Base-by-base conservation (phyloP, 1,140 invertebrate species). In the Penaeus indicus region DNA sequence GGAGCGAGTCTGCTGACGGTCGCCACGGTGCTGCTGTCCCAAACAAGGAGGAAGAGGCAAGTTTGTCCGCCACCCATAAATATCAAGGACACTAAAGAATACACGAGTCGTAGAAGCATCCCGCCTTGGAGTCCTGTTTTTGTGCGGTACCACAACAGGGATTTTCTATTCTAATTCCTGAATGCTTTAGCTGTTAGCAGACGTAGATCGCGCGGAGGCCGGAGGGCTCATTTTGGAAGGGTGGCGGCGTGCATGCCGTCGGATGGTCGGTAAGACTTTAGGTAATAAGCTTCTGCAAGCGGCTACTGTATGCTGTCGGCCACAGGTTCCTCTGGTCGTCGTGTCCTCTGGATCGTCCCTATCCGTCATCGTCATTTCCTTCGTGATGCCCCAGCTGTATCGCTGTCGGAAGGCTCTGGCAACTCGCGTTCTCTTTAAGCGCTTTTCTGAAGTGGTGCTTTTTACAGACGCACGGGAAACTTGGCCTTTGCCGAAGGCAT, bases 21-120 rank as follows among this genome's bases (percentile, higher is more conserved):
- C 38, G 84, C 69, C n/a, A 85, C 78, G 85, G 22, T 27, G 86
- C 83, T 7, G 84, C 47, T 8, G 85, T 77, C 0, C 88, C 88
- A 64, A 89, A 91, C 85, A 91, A 85, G 42, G 85, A 84, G 38
- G 83, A 22, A 42, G 90, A 83, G 42, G 90, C 62, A 11, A 32
- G 83, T 27, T 63, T 82, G 19, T 89, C 27, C 82, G 22, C 89
- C 90, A 82, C 38, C 87, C 63, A 64, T 91, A 91, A 60, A 91
- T 85, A 25, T 91, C 90, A 32, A 90, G 63, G 1, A 78, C 89
- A 79, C 86, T 90, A n/a, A 7, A 88, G 69, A 32, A 90, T 89
- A 88, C 90, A 90, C 11, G 90, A 91, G 67, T 91, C 90, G 88
- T 85, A 27, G 88, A 89, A 16, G 86, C 86, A 77, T 90, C 89